Evolutionary conservation across 2,888 invertebrate genomes (phyloP).

Genomic region (Palloptera scutellata): DNA sequence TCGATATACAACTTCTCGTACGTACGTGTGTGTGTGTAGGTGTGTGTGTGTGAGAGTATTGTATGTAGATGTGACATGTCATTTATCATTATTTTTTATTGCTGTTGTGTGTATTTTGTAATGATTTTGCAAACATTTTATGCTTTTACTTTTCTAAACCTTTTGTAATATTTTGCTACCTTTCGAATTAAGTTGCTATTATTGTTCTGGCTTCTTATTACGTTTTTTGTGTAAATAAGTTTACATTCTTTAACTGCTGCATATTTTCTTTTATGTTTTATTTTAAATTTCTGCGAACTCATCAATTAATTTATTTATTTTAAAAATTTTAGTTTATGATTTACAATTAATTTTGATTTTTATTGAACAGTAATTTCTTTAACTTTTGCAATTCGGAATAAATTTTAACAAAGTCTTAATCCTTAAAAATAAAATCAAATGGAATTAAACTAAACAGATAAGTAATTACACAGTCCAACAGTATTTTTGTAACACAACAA

Average conservation of each 20-base stretch:
- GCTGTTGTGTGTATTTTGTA: slow-evolving; percentile 17
- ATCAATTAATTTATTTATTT: slow-evolving; percentile 29
- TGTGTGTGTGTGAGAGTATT: slow-evolving; percentile 16
- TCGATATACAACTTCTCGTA: slow-evolving; percentile 8
- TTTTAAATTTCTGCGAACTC: slow-evolving; percentile 17
- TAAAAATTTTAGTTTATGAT: slow-evolving; percentile 26
- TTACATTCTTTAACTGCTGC: no score
- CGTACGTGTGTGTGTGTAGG: slow-evolving; percentile 11
- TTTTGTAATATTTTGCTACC: slow-evolving; percentile 2
- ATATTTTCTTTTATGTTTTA: no score
- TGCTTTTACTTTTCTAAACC: slow-evolving; percentile 7
- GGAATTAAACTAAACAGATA: slow-evolving; percentile 1
- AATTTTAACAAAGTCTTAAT: no score
- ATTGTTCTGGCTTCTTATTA: slow-evolving; percentile 1
- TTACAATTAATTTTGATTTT: slow-evolving; percentile 20
- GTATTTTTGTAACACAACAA: no score
- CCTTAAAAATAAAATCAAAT: slow-evolving; percentile 21
- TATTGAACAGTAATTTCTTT: slow-evolving; percentile 22
- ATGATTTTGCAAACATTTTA: slow-evolving; percentile 41
- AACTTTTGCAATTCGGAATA: no score
- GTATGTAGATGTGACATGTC: slow-evolving; percentile 10
- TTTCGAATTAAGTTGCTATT: no score
- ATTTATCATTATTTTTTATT: background rate
- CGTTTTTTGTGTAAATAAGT: slow-evolving; percentile 10
- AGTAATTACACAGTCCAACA: no score